Conservation (phyloP, 2,888 invertebrate genomes). For the Drosophila bunnanda region DNA sequence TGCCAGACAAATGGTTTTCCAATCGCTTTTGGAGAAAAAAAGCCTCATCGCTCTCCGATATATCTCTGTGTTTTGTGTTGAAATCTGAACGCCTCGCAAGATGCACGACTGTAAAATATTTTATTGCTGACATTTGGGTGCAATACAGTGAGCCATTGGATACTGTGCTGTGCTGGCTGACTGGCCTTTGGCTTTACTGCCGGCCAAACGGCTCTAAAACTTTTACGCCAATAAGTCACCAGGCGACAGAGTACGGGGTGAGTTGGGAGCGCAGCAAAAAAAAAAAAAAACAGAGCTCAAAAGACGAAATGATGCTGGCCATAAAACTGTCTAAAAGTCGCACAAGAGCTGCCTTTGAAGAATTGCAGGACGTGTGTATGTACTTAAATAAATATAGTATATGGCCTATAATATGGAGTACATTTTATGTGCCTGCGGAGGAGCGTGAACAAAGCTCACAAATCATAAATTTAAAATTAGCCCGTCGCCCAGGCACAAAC, state of each 20-base stretch:
- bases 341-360: constrained; percentile 27
- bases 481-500: constrained; percentile 7
- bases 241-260: constrained; percentile 18
- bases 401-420: not conserved
- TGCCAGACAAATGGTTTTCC: constrained; percentile 9
- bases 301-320: constrained; percentile 59
- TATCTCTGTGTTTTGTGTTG: constrained; percentile 5
- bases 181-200: constrained; percentile 41
- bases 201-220: constrained; percentile 36
- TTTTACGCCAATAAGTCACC: constrained; percentile 62
- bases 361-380: constrained; percentile 21
- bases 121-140: constrained; percentile 57
- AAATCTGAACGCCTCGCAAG: constrained; percentile 38
- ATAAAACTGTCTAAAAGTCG: constrained; percentile 58
- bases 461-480: constrained; percentile 46
- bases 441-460: constrained; percentile 36
- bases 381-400: constrained; percentile 36
- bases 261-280: not conserved
- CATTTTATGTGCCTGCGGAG: not conserved
- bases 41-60: not conserved
- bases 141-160: constrained; percentile 42
- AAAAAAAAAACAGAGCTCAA: constrained; percentile 23
- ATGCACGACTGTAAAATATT: constrained; percentile 53
- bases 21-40: constrained; percentile 4
- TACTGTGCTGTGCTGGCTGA: constrained; percentile 8